Evolutionary conservation across 2,888 invertebrate species (phyloP).

Genomic region (Polydesmus complanatus): DNA sequence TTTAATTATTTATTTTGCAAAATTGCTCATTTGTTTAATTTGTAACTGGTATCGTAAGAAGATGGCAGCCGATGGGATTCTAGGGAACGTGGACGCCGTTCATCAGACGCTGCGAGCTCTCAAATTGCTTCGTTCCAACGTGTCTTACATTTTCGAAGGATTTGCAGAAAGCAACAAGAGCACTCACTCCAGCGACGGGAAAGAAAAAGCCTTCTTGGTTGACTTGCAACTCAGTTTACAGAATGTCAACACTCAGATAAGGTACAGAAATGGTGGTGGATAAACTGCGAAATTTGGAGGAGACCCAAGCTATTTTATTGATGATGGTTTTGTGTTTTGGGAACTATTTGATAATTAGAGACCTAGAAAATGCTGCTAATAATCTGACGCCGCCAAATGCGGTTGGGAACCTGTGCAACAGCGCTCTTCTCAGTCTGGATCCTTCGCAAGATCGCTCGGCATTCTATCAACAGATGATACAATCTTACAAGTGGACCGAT

Average conservation of each 20-base stretch:
- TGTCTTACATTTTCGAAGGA: constrained; percentile 69
- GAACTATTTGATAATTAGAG: constrained; percentile 37
- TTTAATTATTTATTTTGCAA: no score
- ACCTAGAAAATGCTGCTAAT: constrained; percentile 63
- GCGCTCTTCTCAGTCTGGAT: constrained; percentile 74
- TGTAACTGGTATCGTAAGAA: background rate
- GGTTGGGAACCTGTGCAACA: constrained; percentile 69
- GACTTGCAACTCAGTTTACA: constrained; percentile 71
- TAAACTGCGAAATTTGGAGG: background rate
- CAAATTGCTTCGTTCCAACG: constrained; percentile 63
- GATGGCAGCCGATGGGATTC: constrained; percentile 7
- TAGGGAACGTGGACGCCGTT: constrained; percentile 9
- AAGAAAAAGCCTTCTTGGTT: constrained; percentile 45
- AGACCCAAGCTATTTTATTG: no score
- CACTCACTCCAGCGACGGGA: constrained; percentile 66
- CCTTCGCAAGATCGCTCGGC: constrained; percentile 79
- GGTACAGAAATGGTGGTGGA: constrained; percentile 34
- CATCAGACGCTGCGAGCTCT: constrained; percentile 44
- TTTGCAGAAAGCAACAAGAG: constrained; percentile 65
- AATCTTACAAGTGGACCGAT: constrained; percentile 86
- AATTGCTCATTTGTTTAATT: background rate
- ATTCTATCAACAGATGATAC: constrained; percentile 70
- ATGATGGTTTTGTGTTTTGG: no score
- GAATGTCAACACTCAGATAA: constrained; percentile 62
- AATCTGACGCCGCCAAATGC: constrained; percentile 60